Percentiles rank a stretch among this genome's conserved stretches.
These are phyloP conservation scores for Sminthurinus signatus DNA, from an alignment of 1,140 invertebrate species.

Conservation along the genomic window DNA sequence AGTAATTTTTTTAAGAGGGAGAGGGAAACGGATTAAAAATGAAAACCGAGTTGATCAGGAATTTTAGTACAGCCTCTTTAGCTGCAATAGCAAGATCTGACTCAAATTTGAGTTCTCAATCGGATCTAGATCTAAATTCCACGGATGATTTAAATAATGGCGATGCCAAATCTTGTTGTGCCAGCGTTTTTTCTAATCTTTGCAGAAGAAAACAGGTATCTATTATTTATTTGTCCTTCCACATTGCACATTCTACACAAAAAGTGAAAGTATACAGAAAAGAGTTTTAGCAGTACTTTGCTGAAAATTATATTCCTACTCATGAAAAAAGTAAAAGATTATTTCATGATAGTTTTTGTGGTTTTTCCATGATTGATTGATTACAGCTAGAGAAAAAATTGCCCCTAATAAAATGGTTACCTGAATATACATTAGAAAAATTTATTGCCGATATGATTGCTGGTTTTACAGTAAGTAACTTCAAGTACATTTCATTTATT, in stretches of 20 bases:
- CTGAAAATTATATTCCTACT: too few relatives aligned
- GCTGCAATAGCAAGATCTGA: constrained; percentile 26
- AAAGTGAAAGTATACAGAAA: not conserved
- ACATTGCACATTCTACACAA: too few relatives aligned
- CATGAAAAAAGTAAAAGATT: too few relatives aligned
- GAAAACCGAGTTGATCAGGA: constrained; percentile 37
- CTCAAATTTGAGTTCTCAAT: constrained; percentile 12
- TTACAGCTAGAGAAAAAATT: constrained; percentile 36
- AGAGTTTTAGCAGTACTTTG: too few relatives aligned
- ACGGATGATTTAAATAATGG: constrained; percentile 1
- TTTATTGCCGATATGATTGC: constrained; percentile 50
- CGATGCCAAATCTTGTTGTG: not conserved
- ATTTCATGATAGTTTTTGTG: too few relatives aligned
- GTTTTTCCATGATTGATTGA: not conserved
- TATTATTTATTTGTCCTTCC: not conserved
- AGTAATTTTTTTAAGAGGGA: too few relatives aligned
- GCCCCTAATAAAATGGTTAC: constrained; percentile 44
- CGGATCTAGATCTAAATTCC: constrained; percentile 1
- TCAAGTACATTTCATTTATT: too few relatives aligned
- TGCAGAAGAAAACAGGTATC: constrained; percentile 14
- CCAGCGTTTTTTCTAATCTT: not conserved
- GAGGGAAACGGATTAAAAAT: constrained; percentile 5
- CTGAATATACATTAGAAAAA: constrained; percentile 43
- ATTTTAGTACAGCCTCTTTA: constrained; percentile 35
- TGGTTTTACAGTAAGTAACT: constrained; percentile 48